phyloP scores from a whole-genome alignment of 1,140 invertebrate genomes.

The Samia ricini region DNA sequence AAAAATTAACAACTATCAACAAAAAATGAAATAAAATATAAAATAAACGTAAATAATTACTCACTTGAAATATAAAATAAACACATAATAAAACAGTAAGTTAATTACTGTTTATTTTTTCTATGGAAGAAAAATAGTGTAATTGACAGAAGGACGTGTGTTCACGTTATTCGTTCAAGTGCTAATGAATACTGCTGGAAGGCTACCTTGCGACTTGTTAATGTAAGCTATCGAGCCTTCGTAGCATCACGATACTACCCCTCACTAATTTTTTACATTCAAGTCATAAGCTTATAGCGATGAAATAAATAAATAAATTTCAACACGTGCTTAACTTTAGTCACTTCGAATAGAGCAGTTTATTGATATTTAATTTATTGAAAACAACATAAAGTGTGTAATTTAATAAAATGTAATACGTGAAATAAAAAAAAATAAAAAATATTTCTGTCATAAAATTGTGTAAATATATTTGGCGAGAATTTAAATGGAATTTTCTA shows the following conservation, averaged over 20 bases:
- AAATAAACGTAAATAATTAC: not conserved
- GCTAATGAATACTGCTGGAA: slow-evolving; percentile 44
- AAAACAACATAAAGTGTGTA: no score
- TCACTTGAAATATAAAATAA: not conserved
- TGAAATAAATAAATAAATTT: not conserved
- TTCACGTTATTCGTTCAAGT: slow-evolving; percentile 39
- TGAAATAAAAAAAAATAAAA: no score
- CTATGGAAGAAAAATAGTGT: not conserved
- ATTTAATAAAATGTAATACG: no score
- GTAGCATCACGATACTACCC: slow-evolving; percentile 22
- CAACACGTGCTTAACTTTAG: no score
- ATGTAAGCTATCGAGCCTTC: slow-evolving; percentile 29
- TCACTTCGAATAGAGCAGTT: no score
- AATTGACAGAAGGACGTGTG: slow-evolving; percentile 30
- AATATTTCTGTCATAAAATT: no score
- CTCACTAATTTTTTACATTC: slow-evolving; percentile 26
- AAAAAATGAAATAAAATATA: slow-evolving; percentile 26
- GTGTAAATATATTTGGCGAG: no score
- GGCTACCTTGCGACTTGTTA: slow-evolving; percentile 42
- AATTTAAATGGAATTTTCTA: no score
- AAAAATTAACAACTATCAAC: slow-evolving; percentile 9
- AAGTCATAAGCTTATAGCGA: slow-evolving; percentile 15
- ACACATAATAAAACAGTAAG: not conserved
- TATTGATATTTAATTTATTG: no score
- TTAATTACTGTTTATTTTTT: not conserved